Evolutionary conservation across 2,113 vertebrate species (phyloP).

Genomic region (Romanogobio albipinnatus): DNA sequence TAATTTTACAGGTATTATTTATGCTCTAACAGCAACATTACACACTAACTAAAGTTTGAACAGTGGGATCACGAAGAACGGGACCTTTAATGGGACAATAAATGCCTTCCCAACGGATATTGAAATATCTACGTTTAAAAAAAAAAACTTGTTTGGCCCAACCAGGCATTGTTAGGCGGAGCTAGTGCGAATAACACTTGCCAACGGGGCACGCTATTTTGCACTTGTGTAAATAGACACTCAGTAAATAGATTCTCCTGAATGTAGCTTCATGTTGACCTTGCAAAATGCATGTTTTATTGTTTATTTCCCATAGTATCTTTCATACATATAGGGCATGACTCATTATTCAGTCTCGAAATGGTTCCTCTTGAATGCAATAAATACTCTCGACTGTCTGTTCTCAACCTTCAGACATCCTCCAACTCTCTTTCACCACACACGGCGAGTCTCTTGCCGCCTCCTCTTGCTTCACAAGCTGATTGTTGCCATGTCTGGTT

Average conservation of each 20-base stretch:
- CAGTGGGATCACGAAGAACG: too few relatives aligned
- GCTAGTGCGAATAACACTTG: too few relatives aligned
- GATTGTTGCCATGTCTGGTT: constrained; percentile 56
- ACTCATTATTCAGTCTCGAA: constrained; percentile 10
- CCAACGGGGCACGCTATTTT: too few relatives aligned
- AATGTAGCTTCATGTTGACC: not conserved
- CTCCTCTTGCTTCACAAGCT: constrained; percentile 19
- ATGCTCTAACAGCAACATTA: too few relatives aligned
- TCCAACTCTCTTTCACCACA: constrained; percentile 8
- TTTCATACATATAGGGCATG: not conserved
- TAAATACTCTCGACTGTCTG: not conserved
- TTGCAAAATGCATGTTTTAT: not conserved
- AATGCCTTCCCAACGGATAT: too few relatives aligned
- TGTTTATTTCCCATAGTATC: not conserved
- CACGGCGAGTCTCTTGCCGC: not conserved
- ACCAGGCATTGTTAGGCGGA: too few relatives aligned
- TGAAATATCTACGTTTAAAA: too few relatives aligned
- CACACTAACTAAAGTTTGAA: too few relatives aligned
- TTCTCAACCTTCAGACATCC: constrained; percentile 31
- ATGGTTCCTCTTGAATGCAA: not conserved
- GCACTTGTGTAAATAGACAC: too few relatives aligned
- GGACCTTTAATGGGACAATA: too few relatives aligned
- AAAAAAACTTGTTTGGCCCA: too few relatives aligned
- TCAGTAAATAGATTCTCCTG: not conserved
- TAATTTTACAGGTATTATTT: too few relatives aligned